These are phyloP conservation scores for Lerema accius DNA, from an alignment of 1,140 invertebrate species.

Conservation along the genomic window DNA sequence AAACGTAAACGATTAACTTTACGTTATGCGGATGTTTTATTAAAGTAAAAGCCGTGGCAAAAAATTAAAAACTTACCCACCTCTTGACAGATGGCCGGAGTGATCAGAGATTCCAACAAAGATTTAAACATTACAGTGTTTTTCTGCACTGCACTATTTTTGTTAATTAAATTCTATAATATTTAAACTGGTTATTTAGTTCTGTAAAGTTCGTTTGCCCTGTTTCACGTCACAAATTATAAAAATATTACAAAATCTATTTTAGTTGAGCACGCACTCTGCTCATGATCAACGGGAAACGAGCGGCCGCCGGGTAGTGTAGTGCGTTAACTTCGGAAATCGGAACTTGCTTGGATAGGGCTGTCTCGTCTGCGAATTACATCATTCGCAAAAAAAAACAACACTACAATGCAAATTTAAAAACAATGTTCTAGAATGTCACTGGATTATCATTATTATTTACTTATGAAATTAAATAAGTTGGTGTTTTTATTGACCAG, in stretches of 20 bases:
- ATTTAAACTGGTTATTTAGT: constrained; percentile 52
- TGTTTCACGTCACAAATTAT: constrained; percentile 72
- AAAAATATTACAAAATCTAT: constrained; percentile 78
- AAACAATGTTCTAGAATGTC: no score
- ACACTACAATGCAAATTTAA: no score
- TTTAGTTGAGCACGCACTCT: constrained; percentile 74
- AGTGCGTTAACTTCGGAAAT: constrained; percentile 35
- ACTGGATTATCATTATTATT: no score
- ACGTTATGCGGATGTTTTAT: constrained; percentile 7
- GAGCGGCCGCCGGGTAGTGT: constrained; percentile 51
- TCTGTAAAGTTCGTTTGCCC: constrained; percentile 65
- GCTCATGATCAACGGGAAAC: constrained; percentile 66
- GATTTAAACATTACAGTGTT: constrained; percentile 82
- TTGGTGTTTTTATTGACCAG: no score
- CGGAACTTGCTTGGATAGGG: constrained; percentile 37
- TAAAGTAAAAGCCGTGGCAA: constrained; percentile 24
- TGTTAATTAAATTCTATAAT: constrained; percentile 59
- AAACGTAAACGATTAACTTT: constrained; percentile 29
- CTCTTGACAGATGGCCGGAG: constrained; percentile 84
- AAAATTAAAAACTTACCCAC: constrained; percentile 84
- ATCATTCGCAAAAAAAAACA: constrained; percentile 11
- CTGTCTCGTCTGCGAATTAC: constrained; percentile 21
- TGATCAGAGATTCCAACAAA: constrained; percentile 75
- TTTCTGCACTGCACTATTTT: constrained; percentile 65
- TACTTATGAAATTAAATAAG: no score